These are phyloP conservation scores for Megastigmus dorsalis DNA, from an alignment of 2,888 invertebrate genomes.

Conservation along the genomic window DNA sequence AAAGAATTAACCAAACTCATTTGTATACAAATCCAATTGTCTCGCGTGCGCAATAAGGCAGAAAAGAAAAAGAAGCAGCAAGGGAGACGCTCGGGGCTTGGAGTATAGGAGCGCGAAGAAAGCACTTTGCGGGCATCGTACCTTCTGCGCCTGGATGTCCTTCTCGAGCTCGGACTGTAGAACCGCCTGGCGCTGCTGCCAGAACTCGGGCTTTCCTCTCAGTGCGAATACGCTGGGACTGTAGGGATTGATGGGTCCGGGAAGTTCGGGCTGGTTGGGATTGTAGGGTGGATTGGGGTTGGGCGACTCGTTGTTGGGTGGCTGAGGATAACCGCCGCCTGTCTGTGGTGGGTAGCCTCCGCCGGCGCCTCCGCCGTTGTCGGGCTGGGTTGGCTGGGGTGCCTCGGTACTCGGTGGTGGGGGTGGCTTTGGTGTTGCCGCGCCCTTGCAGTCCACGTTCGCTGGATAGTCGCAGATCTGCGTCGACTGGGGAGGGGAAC, in stretches of 20 bases:
- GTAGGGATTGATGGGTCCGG: conserved; percentile 59
- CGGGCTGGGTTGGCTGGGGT: conserved; percentile 46
- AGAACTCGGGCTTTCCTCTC: conserved; percentile 57
- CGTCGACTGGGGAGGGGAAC: conserved; percentile 73
- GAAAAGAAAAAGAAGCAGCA: too few relatives aligned
- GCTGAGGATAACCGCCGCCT: background rate
- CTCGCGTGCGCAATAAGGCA: too few relatives aligned
- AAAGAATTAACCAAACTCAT: too few relatives aligned
- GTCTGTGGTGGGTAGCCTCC: background rate
- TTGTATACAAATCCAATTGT: too few relatives aligned
- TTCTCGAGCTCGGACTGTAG: conserved; percentile 60
- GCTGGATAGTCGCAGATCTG: conserved; percentile 81
- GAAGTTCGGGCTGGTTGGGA: conserved; percentile 39
- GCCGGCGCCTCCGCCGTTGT: conserved; percentile 34
- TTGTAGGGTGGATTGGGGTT: conserved; percentile 51
- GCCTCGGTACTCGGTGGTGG: conserved; percentile 54
- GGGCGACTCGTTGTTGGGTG: conserved; percentile 12
- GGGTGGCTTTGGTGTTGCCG: conserved; percentile 64
- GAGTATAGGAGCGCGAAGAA: too few relatives aligned
- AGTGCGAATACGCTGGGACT: conserved; percentile 37
- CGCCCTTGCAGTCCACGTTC: conserved; percentile 78
- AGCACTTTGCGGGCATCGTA: too few relatives aligned
- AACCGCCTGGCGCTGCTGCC: conserved; percentile 62
- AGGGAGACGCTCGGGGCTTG: too few relatives aligned
- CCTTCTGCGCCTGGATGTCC: conserved; percentile 44